Percentiles rank a stretch among this genome's conserved stretches.
These are phyloP conservation scores for Hypothenemus hampei DNA, from an alignment of 1,140 invertebrate species.

Conservation along the genomic window DNA sequence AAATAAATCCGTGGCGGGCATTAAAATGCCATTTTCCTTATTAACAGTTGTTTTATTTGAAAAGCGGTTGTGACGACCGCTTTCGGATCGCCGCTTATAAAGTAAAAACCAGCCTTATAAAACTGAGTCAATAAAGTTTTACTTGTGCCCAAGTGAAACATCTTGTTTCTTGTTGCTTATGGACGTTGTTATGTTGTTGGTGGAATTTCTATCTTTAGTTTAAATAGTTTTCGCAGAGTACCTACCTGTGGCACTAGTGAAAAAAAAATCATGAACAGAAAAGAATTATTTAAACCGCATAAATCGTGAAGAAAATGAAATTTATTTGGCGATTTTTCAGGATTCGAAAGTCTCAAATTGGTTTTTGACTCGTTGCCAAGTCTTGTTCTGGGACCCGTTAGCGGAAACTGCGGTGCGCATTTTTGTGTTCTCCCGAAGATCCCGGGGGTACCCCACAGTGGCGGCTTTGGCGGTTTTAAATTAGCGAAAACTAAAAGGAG, in stretches of 20 bases:
- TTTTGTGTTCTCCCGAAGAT: conserved; percentile 11
- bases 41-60: conserved; percentile 24
- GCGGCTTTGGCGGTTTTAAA: conserved; percentile 18
- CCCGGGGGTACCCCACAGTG: not conserved
- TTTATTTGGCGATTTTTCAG: conserved; percentile 22
- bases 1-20: conserved; percentile 18
- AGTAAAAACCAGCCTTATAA: conserved; percentile 22
- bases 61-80: conserved; percentile 2
- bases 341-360: conserved; percentile 25
- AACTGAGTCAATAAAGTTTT: conserved; percentile 23
- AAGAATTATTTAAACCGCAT: too few species aligned
- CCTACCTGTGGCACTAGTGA: too few species aligned
- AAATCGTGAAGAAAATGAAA: conserved; percentile 23
- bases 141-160: conserved; percentile 16
- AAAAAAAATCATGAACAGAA: too few species aligned
- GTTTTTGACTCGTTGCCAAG: conserved; percentile 23
- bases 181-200: conserved; percentile 5
- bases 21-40: conserved; percentile 25
- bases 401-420: conserved; percentile 8
- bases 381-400: conserved; percentile 12
- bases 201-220: too few species aligned
- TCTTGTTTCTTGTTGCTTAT: conserved; percentile 17
- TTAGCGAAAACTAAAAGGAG: conserved; percentile 23
- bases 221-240: too few species aligned
- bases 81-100: conserved; percentile 12